Evolutionary conservation across 2,113 vertebrate genomes (phyloP).

Genomic region (Coturnix japonica): DNA sequence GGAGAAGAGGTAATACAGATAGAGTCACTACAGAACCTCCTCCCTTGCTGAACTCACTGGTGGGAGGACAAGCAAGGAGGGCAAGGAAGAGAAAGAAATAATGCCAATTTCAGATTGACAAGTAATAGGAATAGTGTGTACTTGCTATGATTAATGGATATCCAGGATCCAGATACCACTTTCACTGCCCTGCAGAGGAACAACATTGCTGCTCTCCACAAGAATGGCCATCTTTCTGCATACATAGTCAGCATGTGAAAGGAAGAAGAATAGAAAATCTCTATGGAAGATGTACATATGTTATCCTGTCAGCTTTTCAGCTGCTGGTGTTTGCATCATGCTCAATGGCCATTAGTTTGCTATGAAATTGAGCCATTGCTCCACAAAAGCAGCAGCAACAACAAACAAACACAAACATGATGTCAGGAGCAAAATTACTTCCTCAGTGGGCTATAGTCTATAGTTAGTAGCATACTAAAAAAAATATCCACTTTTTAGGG

Average conservation of each 20-base stretch:
- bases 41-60: not conserved
- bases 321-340: not conserved
- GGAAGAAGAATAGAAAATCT: not conserved
- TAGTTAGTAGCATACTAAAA: not conserved
- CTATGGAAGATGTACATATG: not conserved
- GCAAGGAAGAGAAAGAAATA: not conserved
- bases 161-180: not conserved
- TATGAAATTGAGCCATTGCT: not conserved
- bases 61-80: not conserved
- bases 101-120: not conserved
- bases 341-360: not conserved
- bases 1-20: not conserved
- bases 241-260: not conserved
- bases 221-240: not conserved
- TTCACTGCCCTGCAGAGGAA: not conserved
- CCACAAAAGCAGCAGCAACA: not conserved
- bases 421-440: not conserved
- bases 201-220: not conserved
- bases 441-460: not conserved
- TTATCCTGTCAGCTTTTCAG: not conserved
- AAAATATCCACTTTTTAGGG: not conserved
- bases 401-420: not conserved
- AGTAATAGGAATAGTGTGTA: rapidly evolving
- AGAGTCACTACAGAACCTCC: not conserved
- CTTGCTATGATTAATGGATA: not conserved